These are phyloP conservation scores for Apus apus DNA, from an alignment of 2,113 vertebrate genomes.

Conservation along the genomic window DNA sequence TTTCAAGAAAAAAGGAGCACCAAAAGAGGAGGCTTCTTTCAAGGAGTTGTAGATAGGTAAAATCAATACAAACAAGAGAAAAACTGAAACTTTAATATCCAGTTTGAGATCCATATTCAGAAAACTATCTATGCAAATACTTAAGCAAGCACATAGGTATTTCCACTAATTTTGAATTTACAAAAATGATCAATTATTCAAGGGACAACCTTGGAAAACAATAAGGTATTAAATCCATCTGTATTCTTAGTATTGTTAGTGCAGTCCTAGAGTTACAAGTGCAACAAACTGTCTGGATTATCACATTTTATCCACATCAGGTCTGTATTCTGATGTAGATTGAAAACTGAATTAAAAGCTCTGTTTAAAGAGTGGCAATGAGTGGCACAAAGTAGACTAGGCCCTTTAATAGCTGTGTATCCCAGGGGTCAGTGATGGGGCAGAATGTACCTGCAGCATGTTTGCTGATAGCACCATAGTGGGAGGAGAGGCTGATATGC, in stretches of 20 bases:
- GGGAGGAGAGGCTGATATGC: neutral
- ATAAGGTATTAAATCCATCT: neutral
- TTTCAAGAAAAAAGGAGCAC: neutral
- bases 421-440: no score
- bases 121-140: neutral
- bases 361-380: neutral
- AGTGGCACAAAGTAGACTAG: accelerated
- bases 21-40: accelerated
- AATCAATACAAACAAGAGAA: neutral
- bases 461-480: neutral
- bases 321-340: neutral
- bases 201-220: neutral
- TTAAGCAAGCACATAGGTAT: neutral
- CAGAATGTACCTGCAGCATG: neutral
- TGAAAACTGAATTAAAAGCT: neutral
- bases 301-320: neutral
- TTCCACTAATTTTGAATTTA: neutral
- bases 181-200: neutral
- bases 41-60: neutral
- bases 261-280: neutral
- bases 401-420: no score
- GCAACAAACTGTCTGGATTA: neutral
- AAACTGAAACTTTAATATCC: neutral
- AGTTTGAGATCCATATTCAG: neutral
- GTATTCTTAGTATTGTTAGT: neutral